Conservation (phyloP, 2,113 vertebrate genomes). For the Panthera leo region DNA sequence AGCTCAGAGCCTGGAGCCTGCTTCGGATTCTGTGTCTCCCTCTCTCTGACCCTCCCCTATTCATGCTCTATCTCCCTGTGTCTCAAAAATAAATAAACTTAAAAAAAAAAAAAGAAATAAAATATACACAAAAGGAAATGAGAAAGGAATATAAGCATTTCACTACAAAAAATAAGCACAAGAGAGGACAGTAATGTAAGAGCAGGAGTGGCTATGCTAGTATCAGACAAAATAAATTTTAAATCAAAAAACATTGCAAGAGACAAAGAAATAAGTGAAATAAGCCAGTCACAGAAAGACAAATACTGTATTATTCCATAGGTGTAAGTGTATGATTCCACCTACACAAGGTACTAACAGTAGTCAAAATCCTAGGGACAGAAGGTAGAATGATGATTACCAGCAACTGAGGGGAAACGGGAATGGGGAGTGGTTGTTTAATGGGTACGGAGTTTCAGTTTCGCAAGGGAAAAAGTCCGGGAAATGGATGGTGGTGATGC, state of each 20-base stretch:
- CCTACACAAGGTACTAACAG: background rate
- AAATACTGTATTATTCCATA: background rate
- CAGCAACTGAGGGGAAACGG: background rate
- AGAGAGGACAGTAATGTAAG: background rate
- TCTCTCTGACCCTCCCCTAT: no score
- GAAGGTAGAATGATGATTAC: background rate
- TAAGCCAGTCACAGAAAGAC: background rate
- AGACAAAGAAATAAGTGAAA: background rate
- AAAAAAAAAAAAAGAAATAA: background rate
- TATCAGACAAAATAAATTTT: background rate
- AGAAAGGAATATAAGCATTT: slow-evolving; percentile 5
- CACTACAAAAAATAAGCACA: background rate
- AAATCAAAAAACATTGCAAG: background rate
- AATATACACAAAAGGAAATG: slow-evolving; percentile 23
- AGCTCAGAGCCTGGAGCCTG: no score
- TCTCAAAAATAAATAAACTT: no score
- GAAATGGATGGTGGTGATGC: background rate
- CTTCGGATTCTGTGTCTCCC: no score
- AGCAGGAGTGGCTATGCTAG: background rate
- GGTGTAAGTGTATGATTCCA: background rate
- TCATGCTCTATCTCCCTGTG: no score
- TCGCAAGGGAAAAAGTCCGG: background rate
- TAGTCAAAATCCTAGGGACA: background rate
- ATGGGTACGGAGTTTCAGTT: background rate
- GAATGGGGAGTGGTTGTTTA: background rate